A percentile compares a stretch with the other conserved stretches of the same genome.
Evolutionary conservation across 1,140 invertebrate species (phyloP).

Genomic region (Pseudobourletiella spinata): DNA sequence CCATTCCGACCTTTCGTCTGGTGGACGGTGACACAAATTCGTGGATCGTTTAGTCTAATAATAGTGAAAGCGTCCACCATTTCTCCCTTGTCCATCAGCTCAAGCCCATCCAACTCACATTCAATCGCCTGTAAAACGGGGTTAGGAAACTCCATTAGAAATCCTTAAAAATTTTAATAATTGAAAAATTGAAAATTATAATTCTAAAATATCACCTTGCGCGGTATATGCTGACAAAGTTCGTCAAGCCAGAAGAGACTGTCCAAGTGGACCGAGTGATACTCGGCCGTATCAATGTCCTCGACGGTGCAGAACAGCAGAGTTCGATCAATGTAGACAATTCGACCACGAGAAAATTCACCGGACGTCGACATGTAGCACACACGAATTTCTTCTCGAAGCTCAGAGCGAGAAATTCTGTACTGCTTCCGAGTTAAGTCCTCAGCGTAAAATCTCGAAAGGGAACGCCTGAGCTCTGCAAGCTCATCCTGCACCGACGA

Average conservation of each 20-base stretch:
- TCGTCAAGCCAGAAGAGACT: background rate
- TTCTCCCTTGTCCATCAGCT: too few relatives aligned
- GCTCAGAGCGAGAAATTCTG: too few relatives aligned
- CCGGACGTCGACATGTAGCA: too few relatives aligned
- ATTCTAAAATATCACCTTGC: background rate
- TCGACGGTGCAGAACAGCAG: background rate
- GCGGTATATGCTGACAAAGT: background rate
- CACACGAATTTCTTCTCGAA: too few relatives aligned
- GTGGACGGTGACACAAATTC: background rate
- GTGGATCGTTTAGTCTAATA: background rate
- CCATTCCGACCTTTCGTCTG: background rate
- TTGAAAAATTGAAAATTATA: background rate
- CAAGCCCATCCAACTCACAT: background rate
- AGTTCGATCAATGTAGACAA: background rate
- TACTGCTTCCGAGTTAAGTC: too few relatives aligned
- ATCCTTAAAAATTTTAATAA: background rate
- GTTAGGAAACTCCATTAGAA: background rate
- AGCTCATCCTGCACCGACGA: too few relatives aligned
- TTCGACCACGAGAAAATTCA: background rate
- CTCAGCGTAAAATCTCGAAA: too few relatives aligned
- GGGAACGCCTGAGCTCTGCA: too few relatives aligned
- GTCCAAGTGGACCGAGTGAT: background rate
- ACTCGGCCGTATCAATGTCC: background rate
- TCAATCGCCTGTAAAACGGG: background rate
- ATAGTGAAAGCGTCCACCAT: too few relatives aligned